Evolutionary conservation across 2,888 invertebrate species (phyloP).

Genomic region (Mellilla xanthometata): DNA sequence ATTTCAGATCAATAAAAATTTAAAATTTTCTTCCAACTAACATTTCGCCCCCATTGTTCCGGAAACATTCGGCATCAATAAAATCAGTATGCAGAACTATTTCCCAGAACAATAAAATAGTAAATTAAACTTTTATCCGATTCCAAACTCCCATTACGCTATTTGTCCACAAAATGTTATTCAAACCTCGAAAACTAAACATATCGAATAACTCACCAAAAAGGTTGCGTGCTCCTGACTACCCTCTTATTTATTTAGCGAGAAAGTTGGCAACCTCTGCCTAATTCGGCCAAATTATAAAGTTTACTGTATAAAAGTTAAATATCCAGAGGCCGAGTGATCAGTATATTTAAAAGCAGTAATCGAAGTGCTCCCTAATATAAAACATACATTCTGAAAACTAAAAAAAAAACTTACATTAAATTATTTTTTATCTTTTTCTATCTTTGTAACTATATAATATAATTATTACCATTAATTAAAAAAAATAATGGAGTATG

Average conservation of each 20-base stretch:
- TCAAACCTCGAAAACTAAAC: constrained; percentile 17
- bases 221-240: constrained; percentile 21
- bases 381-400: no score
- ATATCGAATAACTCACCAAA: constrained; percentile 30
- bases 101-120: no score
- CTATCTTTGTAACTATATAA: no score
- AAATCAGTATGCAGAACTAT: no score
- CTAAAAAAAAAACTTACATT: no score
- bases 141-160: constrained; percentile 6
- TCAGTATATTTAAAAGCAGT: neutral
- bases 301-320: constrained; percentile 26
- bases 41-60: no score
- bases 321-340: constrained; percentile 12
- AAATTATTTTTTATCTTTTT: no score
- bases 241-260: constrained; percentile 31
- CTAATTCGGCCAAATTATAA: constrained; percentile 24
- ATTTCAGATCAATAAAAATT: neutral
- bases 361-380: neutral
- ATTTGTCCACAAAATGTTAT: constrained; percentile 7
- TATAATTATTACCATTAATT: no score
- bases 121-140: constrained; percentile 1
- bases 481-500: no score
- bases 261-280: constrained; percentile 22
- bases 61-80: no score
- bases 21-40: no score